Conservation (phyloP, 2,113 vertebrate genomes). For the Lates calcarifer region DNA sequence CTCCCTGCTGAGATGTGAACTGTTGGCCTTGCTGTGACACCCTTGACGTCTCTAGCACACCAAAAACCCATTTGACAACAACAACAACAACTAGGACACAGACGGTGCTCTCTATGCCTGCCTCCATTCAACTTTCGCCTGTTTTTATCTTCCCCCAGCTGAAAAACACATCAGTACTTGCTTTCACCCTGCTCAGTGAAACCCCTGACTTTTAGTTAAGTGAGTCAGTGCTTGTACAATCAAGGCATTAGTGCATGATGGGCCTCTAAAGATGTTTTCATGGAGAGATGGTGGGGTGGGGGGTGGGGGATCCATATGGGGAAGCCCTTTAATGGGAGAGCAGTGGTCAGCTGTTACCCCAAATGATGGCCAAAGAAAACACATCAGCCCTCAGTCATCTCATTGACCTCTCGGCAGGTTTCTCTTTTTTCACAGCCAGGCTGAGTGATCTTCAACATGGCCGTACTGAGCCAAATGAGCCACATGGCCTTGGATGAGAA, state of each 20-base stretch:
- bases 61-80: slow-evolving; percentile 54
- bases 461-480: slow-evolving; percentile 10
- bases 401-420: slow-evolving; percentile 47
- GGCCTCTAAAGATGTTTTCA: slow-evolving; percentile 26
- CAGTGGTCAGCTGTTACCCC: slow-evolving; percentile 60
- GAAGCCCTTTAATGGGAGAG: slow-evolving; percentile 45
- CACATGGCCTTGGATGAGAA: slow-evolving; percentile 41
- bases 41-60: slow-evolving; percentile 24
- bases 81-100: slow-evolving; percentile 44
- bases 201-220: slow-evolving; percentile 2
- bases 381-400: slow-evolving; percentile 44
- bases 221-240: neutral
- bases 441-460: slow-evolving; percentile 36
- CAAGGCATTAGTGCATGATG: slow-evolving; percentile 14
- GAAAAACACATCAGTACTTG: slow-evolving; percentile 12
- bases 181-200: neutral
- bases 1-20: slow-evolving; percentile 73
- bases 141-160: neutral
- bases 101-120: neutral
- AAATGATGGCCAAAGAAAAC: slow-evolving; percentile 66
- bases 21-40: slow-evolving; percentile 59
- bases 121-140: slow-evolving; percentile 11
- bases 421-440: slow-evolving; percentile 49
- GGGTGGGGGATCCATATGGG: slow-evolving; percentile 58
- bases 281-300: too few relatives aligned